A percentile compares a stretch with the other conserved stretches of the same genome.
phyloP scores from a whole-genome alignment of 1,140 invertebrate species.

The Calephelis nemesis region DNA sequence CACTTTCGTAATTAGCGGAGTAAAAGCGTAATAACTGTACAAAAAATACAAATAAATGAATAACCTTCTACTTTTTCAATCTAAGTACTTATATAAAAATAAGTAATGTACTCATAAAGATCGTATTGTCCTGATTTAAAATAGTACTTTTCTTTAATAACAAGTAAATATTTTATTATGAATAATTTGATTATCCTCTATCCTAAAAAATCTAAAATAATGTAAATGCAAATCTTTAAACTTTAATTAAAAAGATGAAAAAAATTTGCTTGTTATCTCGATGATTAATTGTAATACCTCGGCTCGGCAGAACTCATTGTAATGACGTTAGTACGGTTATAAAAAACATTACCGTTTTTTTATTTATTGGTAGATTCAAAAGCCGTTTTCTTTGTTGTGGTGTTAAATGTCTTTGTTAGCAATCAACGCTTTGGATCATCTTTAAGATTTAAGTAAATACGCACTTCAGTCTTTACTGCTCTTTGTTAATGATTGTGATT shows the following conservation, averaged over 20 bases:
- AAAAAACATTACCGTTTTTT: background rate
- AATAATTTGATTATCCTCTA: too few species aligned
- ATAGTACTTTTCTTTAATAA: too few species aligned
- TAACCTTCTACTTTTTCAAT: too few species aligned
- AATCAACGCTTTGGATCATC: background rate
- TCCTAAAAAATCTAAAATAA: too few species aligned
- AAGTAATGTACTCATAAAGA: too few species aligned
- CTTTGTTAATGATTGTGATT: conserved; percentile 41
- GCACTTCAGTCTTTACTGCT: conserved; percentile 52
- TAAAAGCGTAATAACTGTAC: too few species aligned
- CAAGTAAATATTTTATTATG: too few species aligned
- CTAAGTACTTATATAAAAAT: too few species aligned
- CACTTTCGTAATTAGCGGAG: too few species aligned
- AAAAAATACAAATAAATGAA: too few species aligned
- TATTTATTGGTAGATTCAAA: background rate
- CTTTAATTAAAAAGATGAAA: background rate
- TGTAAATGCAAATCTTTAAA: too few species aligned
- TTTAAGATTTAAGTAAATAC: conserved; percentile 18
- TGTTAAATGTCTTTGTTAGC: conserved; percentile 17
- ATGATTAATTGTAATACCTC: background rate
- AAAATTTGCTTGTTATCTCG: background rate
- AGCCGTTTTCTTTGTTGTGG: conserved; percentile 18
- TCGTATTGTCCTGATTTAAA: too few species aligned
- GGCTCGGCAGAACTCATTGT: background rate
- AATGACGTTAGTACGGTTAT: background rate